These are phyloP conservation scores for Tachypleus tridentatus DNA, from an alignment of 1,140 invertebrate species.

Conservation along the genomic window DNA sequence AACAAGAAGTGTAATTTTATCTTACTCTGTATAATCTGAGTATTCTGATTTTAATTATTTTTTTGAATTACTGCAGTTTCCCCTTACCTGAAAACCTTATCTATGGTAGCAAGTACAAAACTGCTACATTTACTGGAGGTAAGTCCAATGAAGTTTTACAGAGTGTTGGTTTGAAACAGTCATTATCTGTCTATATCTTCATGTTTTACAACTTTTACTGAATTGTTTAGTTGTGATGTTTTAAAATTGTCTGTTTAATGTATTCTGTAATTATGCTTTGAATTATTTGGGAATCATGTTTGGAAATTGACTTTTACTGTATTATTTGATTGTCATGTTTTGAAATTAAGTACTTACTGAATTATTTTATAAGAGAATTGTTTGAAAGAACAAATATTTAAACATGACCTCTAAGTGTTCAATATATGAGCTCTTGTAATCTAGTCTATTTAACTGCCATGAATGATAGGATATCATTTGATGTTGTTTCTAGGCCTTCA, in stretches of 20 bases:
- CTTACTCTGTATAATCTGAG: no score
- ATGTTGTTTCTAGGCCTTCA: conserved; percentile 56
- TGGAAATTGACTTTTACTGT: not conserved
- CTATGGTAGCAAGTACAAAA: conserved; percentile 98
- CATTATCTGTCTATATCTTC: not conserved
- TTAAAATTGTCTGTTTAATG: not conserved
- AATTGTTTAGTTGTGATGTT: no score
- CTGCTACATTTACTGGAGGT: conserved; percentile 88
- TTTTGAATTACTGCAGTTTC: conserved; percentile 54
- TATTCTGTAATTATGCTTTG: not conserved
- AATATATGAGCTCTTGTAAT: no score
- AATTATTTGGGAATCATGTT: not conserved
- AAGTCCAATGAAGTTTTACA: conserved; percentile 5
- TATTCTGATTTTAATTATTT: conserved; percentile 10
- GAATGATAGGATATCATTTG: not conserved
- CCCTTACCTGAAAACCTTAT: conserved; percentile 95
- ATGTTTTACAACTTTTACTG: no score
- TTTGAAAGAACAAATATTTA: no score
- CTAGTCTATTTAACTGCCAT: no score
- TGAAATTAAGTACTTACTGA: no score
- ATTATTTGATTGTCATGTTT: no score
- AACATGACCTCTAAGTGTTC: no score
- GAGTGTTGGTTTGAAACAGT: not conserved
- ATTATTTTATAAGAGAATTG: no score
- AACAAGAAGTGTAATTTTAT: no score